Conservation (phyloP, 2,888 invertebrate genomes). For the Orgyia antiqua region DNA sequence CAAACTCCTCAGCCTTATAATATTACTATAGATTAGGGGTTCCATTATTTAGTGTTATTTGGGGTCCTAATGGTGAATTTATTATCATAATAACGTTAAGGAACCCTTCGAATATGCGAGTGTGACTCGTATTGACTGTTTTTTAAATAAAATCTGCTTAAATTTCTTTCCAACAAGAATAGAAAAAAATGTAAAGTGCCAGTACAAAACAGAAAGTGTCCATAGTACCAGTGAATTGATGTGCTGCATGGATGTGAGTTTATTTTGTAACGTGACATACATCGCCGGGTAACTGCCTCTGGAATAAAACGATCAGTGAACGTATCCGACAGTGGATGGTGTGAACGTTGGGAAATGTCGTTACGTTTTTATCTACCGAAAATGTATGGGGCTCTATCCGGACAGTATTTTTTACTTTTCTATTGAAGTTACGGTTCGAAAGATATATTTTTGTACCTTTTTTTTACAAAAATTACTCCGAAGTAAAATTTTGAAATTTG, state of each 20-base stretch:
- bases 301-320: slow-evolving; percentile 15
- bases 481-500: too few relatives aligned
- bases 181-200: slow-evolving; percentile 9
- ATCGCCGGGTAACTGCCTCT: slow-evolving; percentile 12
- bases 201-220: slow-evolving; percentile 8
- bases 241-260: slow-evolving; percentile 10
- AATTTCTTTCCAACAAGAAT: slow-evolving; percentile 1
- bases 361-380: slow-evolving; percentile 13
- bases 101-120: too few relatives aligned
- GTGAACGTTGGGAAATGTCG: slow-evolving; percentile 13
- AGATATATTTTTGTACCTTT: too few relatives aligned
- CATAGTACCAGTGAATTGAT: slow-evolving; percentile 10
- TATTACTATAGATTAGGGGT: too few relatives aligned
- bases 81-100: too few relatives aligned
- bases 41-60: too few relatives aligned
- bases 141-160: too few relatives aligned
- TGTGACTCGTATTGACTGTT: too few relatives aligned
- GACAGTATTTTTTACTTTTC: not conserved
- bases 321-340: slow-evolving; percentile 6
- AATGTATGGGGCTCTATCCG: slow-evolving; percentile 4
- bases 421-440: too few relatives aligned
- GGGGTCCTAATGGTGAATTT: too few relatives aligned
- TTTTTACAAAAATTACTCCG: too few relatives aligned
- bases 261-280: slow-evolving; percentile 10
- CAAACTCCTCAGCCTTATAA: too few relatives aligned